A percentile compares a stretch with the other conserved stretches of the same genome.
These are phyloP conservation scores for Cheilosia urbana DNA, from an alignment of 2,888 invertebrate species.

Conservation along the genomic window DNA sequence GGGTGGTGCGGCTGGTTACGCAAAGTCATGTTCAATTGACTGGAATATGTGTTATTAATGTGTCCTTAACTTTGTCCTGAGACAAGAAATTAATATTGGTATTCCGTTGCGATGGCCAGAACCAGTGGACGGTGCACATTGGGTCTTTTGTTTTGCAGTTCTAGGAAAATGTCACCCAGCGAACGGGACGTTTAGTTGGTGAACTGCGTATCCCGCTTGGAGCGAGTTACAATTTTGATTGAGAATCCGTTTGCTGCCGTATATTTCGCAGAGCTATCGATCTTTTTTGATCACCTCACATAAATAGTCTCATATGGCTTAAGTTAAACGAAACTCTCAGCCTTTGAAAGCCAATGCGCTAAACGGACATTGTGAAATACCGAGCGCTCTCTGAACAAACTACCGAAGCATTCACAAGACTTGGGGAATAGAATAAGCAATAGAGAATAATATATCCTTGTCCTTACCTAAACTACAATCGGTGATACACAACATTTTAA, in stretches of 20 bases:
- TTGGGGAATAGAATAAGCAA: too few relatives aligned
- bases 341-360: too few relatives aligned
- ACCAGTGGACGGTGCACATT: background rate
- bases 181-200: constrained; percentile 3
- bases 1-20: constrained; percentile 42
- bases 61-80: constrained; percentile 80
- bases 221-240: background rate
- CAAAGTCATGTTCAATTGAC: constrained; percentile 69
- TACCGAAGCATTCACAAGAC: too few relatives aligned
- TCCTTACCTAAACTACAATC: too few relatives aligned
- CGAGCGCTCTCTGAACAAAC: too few relatives aligned
- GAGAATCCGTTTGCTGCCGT: background rate
- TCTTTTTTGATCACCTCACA: too few relatives aligned
- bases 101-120: constrained; percentile 9
- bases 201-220: background rate
- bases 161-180: constrained; percentile 54
- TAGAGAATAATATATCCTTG: too few relatives aligned
- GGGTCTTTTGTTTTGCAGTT: constrained; percentile 53
- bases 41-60: constrained; percentile 79
- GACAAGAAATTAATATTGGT: constrained; percentile 81
- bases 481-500: too few relatives aligned
- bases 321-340: too few relatives aligned
- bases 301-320: too few relatives aligned
- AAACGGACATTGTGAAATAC: too few relatives aligned
- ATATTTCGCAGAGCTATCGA: too few relatives aligned